Conservation (phyloP, 2,113 vertebrate species). For the Abramis brama region DNA sequence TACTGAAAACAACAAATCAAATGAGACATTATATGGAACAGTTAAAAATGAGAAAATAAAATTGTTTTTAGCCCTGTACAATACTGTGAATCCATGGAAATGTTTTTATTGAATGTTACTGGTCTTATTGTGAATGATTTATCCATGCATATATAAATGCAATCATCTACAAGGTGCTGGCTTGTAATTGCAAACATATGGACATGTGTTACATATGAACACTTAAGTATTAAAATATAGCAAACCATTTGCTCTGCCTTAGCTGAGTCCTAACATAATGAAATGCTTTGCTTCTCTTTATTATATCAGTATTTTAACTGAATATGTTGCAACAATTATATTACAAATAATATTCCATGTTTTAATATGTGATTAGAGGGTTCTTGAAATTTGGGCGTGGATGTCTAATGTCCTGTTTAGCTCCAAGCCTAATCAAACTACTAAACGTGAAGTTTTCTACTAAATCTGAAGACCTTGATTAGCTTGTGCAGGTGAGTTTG, state of each 20-base stretch:
- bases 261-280: not conserved
- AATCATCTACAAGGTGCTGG: not conserved
- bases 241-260: not conserved
- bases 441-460: not conserved
- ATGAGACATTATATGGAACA: not conserved
- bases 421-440: not conserved
- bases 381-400: not conserved
- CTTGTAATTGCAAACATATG: not conserved
- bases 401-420: not conserved
- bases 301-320: not conserved
- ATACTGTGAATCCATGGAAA: not conserved
- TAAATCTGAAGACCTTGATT: not conserved
- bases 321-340: not conserved
- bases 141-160: not conserved
- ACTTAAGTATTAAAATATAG: not conserved
- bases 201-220: not conserved
- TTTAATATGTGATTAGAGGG: not conserved
- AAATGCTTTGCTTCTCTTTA: not conserved
- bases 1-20: constrained; percentile 40
- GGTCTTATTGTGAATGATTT: not conserved
- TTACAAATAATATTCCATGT: not conserved
- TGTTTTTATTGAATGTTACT: not conserved
- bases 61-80: not conserved
- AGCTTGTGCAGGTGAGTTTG: no score
- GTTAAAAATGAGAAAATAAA: not conserved